Evolutionary conservation across 2,888 invertebrate species (phyloP).

Genomic region (Hirtodrosophila alboralis): DNA sequence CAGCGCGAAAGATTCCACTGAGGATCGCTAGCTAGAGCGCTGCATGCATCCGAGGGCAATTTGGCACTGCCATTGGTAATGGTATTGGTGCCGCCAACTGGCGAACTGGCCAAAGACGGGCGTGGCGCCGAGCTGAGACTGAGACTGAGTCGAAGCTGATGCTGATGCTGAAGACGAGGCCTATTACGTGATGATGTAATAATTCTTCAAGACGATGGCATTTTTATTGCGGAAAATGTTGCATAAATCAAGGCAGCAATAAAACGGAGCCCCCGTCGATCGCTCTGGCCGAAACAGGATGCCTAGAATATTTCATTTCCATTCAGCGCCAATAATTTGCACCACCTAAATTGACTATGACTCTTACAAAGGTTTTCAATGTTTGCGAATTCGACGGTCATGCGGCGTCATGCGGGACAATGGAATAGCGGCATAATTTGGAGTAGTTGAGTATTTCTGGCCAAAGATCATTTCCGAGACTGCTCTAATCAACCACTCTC

Average conservation of each 20-base stretch:
- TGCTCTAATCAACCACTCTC: conserved; percentile 51
- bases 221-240: conserved; percentile 78
- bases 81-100: conserved; percentile 10
- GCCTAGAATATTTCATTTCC: conserved; percentile 57
- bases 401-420: conserved; percentile 55
- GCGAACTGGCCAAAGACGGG: conserved; percentile 50
- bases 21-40: conserved; percentile 26
- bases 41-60: conserved; percentile 60
- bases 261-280: conserved; percentile 64
- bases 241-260: conserved; percentile 78
- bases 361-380: conserved; percentile 36
- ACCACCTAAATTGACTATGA: conserved; percentile 41
- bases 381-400: conserved; percentile 40
- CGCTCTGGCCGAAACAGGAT: conserved; percentile 59
- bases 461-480: conserved; percentile 46
- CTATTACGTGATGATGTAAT: conserved; percentile 79
- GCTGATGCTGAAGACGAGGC: conserved; percentile 42
- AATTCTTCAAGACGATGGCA: conserved; percentile 75
- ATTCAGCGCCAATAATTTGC: conserved; percentile 66
- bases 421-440: conserved; percentile 58
- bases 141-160: conserved; percentile 7
- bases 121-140: conserved; percentile 59
- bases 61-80: conserved; percentile 52
- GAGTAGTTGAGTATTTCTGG: conserved; percentile 49
- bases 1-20: conserved; percentile 64